phyloP scores from a whole-genome alignment of 2,888 invertebrate genomes.

The Drosophila monieri region DNA sequence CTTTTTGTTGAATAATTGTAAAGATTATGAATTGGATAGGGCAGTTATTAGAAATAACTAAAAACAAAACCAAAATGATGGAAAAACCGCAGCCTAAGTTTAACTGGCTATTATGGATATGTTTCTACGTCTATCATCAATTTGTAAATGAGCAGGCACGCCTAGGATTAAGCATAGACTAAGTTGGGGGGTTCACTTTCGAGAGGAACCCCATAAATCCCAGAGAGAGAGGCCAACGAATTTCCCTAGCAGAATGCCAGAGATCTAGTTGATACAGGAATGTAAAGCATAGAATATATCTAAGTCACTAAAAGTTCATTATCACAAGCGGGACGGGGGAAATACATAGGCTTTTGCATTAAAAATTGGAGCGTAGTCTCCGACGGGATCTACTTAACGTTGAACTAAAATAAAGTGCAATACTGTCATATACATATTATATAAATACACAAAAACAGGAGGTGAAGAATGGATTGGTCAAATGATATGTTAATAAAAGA shows the following conservation, averaged over 20 bases:
- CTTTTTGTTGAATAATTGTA: slow-evolving; percentile 68
- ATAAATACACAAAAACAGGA: slow-evolving; percentile 18
- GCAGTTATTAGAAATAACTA: slow-evolving; percentile 78
- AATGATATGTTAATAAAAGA: slow-evolving; percentile 44
- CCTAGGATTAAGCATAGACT: slow-evolving; percentile 57
- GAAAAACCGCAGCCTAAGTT: slow-evolving; percentile 17
- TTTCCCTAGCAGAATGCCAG: slow-evolving; percentile 56
- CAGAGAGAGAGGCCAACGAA: slow-evolving; percentile 66
- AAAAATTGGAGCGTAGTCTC: not conserved
- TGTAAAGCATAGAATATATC: slow-evolving; percentile 38
- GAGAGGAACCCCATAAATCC: not conserved
- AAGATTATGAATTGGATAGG: slow-evolving; percentile 58
- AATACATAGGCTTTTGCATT: slow-evolving; percentile 17
- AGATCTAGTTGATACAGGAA: slow-evolving; percentile 41
- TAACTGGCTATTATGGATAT: slow-evolving; percentile 50
- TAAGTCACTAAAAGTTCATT: slow-evolving; percentile 36
- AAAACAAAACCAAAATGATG: slow-evolving; percentile 46
- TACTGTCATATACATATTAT: slow-evolving; percentile 44
- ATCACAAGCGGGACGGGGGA: slow-evolving; percentile 20
- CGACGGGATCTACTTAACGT: slow-evolving; percentile 35
- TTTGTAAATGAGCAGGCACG: slow-evolving; percentile 75
- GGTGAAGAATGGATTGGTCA: slow-evolving; percentile 23
- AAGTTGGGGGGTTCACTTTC: slow-evolving; percentile 38
- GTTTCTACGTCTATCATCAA: slow-evolving; percentile 58
- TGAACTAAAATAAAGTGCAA: slow-evolving; percentile 41